Percentiles rank a stretch among this genome's conserved stretches.
Conservation (phyloP, 2,113 vertebrate genomes). For the human (Homo sapiens) region DNA sequence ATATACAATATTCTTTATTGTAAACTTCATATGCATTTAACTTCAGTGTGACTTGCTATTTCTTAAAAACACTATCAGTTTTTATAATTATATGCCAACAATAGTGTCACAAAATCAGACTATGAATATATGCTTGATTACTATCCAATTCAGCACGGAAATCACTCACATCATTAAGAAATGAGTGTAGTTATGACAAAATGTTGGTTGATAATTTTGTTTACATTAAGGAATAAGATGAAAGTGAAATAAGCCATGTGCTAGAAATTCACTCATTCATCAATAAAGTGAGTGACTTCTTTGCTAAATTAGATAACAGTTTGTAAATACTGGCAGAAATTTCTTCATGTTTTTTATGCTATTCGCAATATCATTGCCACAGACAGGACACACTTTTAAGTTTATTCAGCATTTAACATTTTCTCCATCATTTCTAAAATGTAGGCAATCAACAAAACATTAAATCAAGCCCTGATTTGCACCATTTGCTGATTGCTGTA, state of each 20-base stretch:
- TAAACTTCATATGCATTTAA: neutral
- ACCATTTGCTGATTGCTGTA: slow-evolving; percentile 19
- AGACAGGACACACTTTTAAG: neutral
- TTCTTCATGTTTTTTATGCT: neutral
- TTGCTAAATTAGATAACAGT: neutral
- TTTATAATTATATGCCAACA: slow-evolving; percentile 29
- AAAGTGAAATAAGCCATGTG: neutral
- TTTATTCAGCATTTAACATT: slow-evolving; percentile 43
- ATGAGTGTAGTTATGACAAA: neutral
- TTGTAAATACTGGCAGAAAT: neutral
- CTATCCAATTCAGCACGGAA: neutral
- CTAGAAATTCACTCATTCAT: neutral
- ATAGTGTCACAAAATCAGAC: neutral
- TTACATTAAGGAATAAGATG: neutral
- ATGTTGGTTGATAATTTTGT: neutral
- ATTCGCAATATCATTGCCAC: slow-evolving; percentile 12
- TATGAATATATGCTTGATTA: neutral
- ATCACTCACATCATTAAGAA: neutral
- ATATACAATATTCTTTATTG: neutral
- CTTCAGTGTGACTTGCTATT: neutral
- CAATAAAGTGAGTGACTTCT: neutral
- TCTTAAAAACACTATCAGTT: slow-evolving; percentile 15
- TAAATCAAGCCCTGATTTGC: slow-evolving; percentile 21
- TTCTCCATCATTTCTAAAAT: slow-evolving; percentile 43
- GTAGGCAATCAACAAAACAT: slow-evolving; percentile 8